A percentile compares a stretch with the other conserved stretches of the same genome.
phyloP scores from a whole-genome alignment of 2,888 invertebrate species.

The Dicyrtoma fusca region DNA sequence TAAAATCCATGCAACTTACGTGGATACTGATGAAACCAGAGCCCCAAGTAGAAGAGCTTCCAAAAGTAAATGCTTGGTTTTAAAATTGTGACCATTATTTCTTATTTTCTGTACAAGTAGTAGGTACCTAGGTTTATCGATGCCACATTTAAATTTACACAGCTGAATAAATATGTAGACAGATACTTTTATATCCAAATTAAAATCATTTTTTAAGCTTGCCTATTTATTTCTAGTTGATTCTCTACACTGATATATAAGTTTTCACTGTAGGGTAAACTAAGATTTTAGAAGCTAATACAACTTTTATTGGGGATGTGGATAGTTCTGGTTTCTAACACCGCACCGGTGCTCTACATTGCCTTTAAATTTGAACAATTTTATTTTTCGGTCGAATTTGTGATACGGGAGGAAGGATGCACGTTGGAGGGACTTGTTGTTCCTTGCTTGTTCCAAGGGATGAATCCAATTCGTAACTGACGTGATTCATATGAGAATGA shows the following conservation, averaged over 20 bases:
- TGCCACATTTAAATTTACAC: background rate
- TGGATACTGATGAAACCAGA: slow-evolving; percentile 10
- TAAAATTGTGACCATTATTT: background rate
- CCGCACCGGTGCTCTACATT: too few species aligned
- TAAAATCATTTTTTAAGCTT: too few species aligned
- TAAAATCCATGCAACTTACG: slow-evolving; percentile 22
- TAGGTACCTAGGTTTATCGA: too few species aligned
- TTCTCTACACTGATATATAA: too few species aligned
- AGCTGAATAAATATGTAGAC: too few species aligned
- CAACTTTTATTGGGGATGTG: too few species aligned
- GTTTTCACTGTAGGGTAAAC: too few species aligned
- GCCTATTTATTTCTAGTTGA: too few species aligned
- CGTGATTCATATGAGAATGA: slow-evolving; percentile 35
- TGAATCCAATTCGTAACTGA: slow-evolving; percentile 22
- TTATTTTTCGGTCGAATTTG: background rate
- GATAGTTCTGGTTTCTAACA: too few species aligned
- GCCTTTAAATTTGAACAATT: background rate
- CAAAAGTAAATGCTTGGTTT: background rate
- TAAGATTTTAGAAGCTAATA: too few species aligned
- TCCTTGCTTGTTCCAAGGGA: slow-evolving; percentile 25
- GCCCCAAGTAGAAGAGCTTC: background rate
- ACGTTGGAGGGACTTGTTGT: slow-evolving; percentile 5
- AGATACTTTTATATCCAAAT: too few species aligned
- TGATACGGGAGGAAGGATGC: background rate
- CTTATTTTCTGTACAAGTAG: too few species aligned